Evolutionary conservation across 2,888 invertebrate genomes (phyloP).

Genomic region (Sthenelais limicola): DNA sequence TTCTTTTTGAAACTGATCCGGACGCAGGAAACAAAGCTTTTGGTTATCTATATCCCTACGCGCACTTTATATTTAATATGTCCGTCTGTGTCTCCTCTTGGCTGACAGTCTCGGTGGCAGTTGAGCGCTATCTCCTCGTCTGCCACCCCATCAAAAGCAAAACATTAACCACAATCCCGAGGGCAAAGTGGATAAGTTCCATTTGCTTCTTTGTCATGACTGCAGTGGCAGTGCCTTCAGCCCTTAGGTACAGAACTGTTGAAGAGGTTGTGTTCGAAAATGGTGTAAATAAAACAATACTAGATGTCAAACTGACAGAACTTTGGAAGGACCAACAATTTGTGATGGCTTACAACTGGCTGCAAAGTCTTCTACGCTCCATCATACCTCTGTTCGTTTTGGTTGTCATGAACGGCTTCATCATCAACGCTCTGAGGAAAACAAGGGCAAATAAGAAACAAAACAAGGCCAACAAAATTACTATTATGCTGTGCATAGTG

Average conservation of each 20-base stretch:
- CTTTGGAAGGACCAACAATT: conserved; percentile 53
- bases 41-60: conserved; percentile 64
- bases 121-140: conserved; percentile 66
- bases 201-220: conserved; percentile 52
- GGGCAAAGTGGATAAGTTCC: conserved; percentile 56
- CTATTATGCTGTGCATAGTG: conserved; percentile 69
- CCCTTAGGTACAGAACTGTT: conserved; percentile 51
- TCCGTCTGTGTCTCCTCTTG: conserved; percentile 65
- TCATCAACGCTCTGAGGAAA: conserved; percentile 55
- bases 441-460: conserved; percentile 57
- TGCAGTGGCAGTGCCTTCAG: conserved; percentile 52
- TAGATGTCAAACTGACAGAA: conserved; percentile 49
- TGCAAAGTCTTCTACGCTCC: conserved; percentile 55
- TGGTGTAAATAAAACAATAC: conserved; percentile 44
- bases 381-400: conserved; percentile 56
- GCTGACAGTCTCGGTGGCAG: conserved; percentile 68
- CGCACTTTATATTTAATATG: conserved; percentile 67
- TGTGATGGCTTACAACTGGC: conserved; percentile 50
- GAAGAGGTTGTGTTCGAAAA: conserved; percentile 18
- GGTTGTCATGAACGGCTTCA: conserved; percentile 53
- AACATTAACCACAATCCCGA: conserved; percentile 56
- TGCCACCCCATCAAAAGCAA: conserved; percentile 62
- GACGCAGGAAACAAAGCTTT: conserved; percentile 56
- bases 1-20: conserved; percentile 54
- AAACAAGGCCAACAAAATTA: conserved; percentile 67